Percentiles rank a stretch among this genome's conserved stretches.
These are phyloP conservation scores for Itoplectis maculator DNA, from an alignment of 2,888 invertebrate genomes.

Conservation along the genomic window DNA sequence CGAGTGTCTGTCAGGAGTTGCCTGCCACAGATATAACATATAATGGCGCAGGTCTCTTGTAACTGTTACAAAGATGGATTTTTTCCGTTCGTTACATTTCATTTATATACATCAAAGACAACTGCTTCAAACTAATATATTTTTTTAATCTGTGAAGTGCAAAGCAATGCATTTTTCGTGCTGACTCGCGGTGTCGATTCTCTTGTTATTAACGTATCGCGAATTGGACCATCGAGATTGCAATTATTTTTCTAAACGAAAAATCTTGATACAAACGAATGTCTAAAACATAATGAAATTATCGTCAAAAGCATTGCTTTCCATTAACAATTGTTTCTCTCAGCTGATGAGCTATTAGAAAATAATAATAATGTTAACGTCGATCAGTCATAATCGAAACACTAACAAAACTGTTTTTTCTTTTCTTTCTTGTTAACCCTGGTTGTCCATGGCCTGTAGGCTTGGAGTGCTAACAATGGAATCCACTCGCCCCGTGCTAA, in stretches of 20 bases:
- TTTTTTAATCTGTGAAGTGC: slow-evolving; percentile 58
- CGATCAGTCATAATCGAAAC: slow-evolving; percentile 81
- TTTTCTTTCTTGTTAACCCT: slow-evolving; percentile 89
- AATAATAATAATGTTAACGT: slow-evolving; percentile 77
- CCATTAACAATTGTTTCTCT: slow-evolving; percentile 81
- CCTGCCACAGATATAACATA: slow-evolving; percentile 70
- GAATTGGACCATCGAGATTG: background rate
- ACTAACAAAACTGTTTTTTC: slow-evolving; percentile 90
- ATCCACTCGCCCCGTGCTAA: slow-evolving; percentile 85
- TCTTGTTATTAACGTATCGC: slow-evolving; percentile 28
- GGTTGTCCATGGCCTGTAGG: slow-evolving; percentile 88
- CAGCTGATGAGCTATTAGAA: slow-evolving; percentile 79
- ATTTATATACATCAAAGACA: slow-evolving; percentile 73
- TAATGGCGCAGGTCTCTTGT: slow-evolving; percentile 73
- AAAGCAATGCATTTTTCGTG: slow-evolving; percentile 67
- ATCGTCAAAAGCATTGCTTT: slow-evolving; percentile 77
- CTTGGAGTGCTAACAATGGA: slow-evolving; percentile 90
- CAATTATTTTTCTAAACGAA: background rate
- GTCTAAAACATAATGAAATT: slow-evolving; percentile 15
- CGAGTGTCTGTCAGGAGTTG: slow-evolving; percentile 42
- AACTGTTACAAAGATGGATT: slow-evolving; percentile 58
- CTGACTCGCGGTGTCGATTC: background rate
- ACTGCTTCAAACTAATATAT: slow-evolving; percentile 79
- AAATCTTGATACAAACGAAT: slow-evolving; percentile 19
- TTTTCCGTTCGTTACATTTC: slow-evolving; percentile 66